Conservation (phyloP, 2,888 invertebrate genomes). For the Axea sp. region DNA sequence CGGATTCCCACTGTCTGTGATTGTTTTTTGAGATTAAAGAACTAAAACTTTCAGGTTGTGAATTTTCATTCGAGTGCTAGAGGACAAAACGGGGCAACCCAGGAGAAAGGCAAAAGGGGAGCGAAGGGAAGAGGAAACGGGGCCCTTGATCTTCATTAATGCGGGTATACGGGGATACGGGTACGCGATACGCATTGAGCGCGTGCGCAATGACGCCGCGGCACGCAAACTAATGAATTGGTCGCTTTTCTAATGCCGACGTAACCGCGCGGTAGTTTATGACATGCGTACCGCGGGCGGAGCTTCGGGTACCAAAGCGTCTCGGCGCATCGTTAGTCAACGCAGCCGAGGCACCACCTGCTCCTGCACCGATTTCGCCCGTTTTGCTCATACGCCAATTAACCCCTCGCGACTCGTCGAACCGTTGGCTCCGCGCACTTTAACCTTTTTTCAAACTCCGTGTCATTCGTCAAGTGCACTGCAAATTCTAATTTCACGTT, state of each 20-base stretch:
- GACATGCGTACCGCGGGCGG: constrained; percentile 52
- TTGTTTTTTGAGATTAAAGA: too few species aligned
- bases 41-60: too few species aligned
- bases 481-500: constrained; percentile 6
- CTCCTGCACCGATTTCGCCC: constrained; percentile 43
- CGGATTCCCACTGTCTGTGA: too few species aligned
- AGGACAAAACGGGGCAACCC: too few species aligned
- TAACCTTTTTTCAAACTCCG: constrained; percentile 7
- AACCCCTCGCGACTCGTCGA: constrained; percentile 35
- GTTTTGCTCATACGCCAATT: constrained; percentile 48
- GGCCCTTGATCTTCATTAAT: constrained; percentile 48
- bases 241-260: constrained; percentile 70
- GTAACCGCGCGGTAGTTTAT: constrained; percentile 56
- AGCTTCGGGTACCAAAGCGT: constrained; percentile 44
- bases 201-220: constrained; percentile 70
- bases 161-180: constrained; percentile 23
- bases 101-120: constrained; percentile 16
- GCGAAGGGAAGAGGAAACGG: constrained; percentile 40
- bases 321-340: constrained; percentile 42
- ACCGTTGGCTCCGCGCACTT: constrained; percentile 11
- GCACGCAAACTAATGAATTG: constrained; percentile 75
- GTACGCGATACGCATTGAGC: constrained; percentile 36
- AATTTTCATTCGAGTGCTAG: too few species aligned
- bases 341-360: constrained; percentile 46
- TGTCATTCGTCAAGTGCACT: constrained; percentile 21